Percentiles rank a stretch among this genome's conserved stretches.
Conservation (phyloP, 2,797 vertebrate genomes). For the Gymnodraco acuticeps region DNA sequence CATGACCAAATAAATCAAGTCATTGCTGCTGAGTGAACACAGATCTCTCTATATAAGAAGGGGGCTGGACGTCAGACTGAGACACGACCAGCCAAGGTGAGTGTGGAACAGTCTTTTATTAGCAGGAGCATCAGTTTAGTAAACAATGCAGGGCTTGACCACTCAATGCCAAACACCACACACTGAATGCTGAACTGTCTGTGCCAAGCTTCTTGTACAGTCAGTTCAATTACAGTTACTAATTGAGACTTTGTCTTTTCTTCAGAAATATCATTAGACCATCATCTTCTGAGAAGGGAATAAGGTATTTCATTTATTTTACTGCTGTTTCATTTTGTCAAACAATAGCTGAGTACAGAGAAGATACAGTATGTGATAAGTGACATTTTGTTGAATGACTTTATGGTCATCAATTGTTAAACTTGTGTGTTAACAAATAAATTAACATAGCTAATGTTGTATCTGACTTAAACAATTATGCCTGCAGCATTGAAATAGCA, state of each 20-base stretch:
- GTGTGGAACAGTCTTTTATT: slow-evolving; percentile 75
- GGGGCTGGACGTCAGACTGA: slow-evolving; percentile 63
- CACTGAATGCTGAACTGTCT: slow-evolving; percentile 22
- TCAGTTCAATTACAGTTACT: slow-evolving; percentile 15
- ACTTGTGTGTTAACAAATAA: slow-evolving; percentile 5
- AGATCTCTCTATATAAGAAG: slow-evolving; percentile 82
- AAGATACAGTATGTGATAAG: background rate
- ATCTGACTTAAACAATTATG: slow-evolving; percentile 4
- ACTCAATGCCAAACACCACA: slow-evolving; percentile 43
- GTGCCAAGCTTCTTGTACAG: slow-evolving; percentile 34
- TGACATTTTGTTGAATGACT: background rate
- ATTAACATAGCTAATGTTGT: background rate
- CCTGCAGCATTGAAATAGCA: background rate
- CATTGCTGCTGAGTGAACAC: slow-evolving; percentile 51
- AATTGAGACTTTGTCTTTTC: slow-evolving; percentile 33
- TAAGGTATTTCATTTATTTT: slow-evolving; percentile 58
- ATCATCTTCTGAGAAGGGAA: slow-evolving; percentile 38
- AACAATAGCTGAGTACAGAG: background rate
- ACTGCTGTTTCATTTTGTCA: background rate
- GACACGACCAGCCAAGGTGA: slow-evolving; percentile 83
- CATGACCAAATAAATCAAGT: slow-evolving; percentile 84
- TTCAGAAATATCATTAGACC: slow-evolving; percentile 51
- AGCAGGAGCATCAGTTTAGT: slow-evolving; percentile 72
- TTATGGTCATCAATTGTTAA: background rate
- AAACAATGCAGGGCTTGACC: slow-evolving; percentile 70